A percentile compares a stretch with the other conserved stretches of the same genome.
These are phyloP conservation scores for Falco novaeseelandiae DNA, from an alignment of 2,797 vertebrate species.

Conservation along the genomic window DNA sequence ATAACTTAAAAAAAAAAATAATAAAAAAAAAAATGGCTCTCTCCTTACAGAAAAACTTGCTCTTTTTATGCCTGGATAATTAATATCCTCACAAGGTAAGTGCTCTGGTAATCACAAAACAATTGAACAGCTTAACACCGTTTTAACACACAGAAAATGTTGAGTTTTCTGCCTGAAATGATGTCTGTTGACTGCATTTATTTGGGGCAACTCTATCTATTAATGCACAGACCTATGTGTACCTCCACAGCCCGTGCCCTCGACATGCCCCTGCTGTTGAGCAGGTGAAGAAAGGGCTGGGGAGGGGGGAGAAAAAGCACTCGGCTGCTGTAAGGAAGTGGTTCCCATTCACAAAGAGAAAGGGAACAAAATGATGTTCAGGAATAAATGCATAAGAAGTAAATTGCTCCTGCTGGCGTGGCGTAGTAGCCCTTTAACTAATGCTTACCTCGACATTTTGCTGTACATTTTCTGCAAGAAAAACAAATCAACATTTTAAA, in stretches of 20 bases:
- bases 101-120: constrained; percentile 58
- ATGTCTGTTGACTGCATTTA: background rate
- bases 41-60: constrained; percentile 37
- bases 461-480: constrained; percentile 43
- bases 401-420: constrained; percentile 34
- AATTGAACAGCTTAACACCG: constrained; percentile 55
- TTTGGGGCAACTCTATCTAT: background rate
- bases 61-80: constrained; percentile 64
- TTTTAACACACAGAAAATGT: background rate
- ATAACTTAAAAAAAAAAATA: constrained; percentile 49
- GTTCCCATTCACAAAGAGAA: constrained; percentile 15
- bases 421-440: constrained; percentile 60
- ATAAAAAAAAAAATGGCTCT: background rate
- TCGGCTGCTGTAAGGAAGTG: background rate
- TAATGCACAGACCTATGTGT: background rate
- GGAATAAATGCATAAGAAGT: constrained; percentile 4
- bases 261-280: background rate
- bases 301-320: background rate
- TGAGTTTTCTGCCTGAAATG: background rate
- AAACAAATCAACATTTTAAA: constrained; percentile 77
- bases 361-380: constrained; percentile 24
- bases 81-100: constrained; percentile 56
- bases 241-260: background rate
- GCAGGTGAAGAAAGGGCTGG: constrained; percentile 25
- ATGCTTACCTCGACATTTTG: constrained; percentile 58